Evolutionary conservation across 2,888 invertebrate genomes (phyloP), one percentile per base, ranked within the genome.

Genomic region (Plagodis dolabraria): DNA sequence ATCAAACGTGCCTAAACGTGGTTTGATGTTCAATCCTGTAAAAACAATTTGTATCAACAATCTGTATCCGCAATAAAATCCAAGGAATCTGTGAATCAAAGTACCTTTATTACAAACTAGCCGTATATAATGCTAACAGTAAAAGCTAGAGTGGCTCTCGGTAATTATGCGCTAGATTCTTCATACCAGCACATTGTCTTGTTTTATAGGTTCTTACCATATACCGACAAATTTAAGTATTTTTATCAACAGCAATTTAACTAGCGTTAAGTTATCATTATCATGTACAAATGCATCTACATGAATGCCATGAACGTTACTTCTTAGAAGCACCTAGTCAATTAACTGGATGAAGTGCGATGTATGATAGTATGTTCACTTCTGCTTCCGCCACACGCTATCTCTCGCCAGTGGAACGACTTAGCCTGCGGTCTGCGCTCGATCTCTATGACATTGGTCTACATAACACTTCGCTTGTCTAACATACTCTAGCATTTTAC

Each of bases 381-480:
- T 53, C 48, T 59, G 63, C 68, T 64, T 68, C 45, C 59, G 74
- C 76, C 72, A 75, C 68, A 58, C 70, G 76, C 79, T 73, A 64
- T 60, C 61, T 69, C 33, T 69, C 65, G 65, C 70, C 69, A 55
- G 51, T 57, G 8, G 43, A 47, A 59, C 53, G 48, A 62, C 69
- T 66, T 67, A 74, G 79, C 69, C 75, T 76, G 77, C 68, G 64
- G 75, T 75, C 77, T 73, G 72, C 71, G 70, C 77, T 76, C 69
- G 73, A 69, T 53, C 68, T 73, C 59, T 68, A 64, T 70, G 64
- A 61, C 64, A 71, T 53, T 71, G 86, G 87, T 90, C 90, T 90
- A 85, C 89, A 87, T 89, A 89, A 89, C 88, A 89, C 89, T 87
- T 69, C 69, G 81, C 82, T 81, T 83, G 80, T 86, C 83, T 85